Evolutionary conservation across 1,140 invertebrate species (phyloP).

Genomic region (Drosophila pachea): DNA sequence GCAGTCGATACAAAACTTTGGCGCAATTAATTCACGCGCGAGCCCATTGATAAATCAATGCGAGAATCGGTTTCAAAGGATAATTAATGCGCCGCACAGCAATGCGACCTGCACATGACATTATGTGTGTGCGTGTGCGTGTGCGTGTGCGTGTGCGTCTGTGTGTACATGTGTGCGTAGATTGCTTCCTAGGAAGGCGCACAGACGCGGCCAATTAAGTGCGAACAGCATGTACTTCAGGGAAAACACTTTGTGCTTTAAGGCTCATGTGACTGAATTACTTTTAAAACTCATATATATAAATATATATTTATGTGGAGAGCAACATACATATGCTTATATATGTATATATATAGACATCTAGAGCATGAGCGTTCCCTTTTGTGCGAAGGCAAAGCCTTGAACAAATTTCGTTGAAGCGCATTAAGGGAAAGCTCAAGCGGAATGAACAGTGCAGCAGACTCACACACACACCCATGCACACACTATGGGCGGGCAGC

Average conservation of each 20-base stretch:
- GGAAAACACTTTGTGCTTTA: neutral
- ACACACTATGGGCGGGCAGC: neutral
- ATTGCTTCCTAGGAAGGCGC: neutral
- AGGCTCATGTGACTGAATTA: no score
- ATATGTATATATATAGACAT: neutral
- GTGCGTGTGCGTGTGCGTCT: constrained; percentile 4
- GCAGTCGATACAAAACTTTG: constrained; percentile 56
- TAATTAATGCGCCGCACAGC: constrained; percentile 65
- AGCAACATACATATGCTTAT: neutral
- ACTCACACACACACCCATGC: constrained; percentile 6
- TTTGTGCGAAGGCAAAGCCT: constrained; percentile 11
- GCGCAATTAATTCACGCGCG: constrained; percentile 65
- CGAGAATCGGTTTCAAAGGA: constrained; percentile 60
- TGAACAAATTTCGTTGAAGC: constrained; percentile 20
- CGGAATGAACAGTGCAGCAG: neutral
- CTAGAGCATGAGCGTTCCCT: constrained; percentile 5
- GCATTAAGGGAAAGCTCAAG: constrained; percentile 24
- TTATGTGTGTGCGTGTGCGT: constrained; percentile 12
- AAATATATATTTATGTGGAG: no score
- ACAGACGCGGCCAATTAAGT: constrained; percentile 8
- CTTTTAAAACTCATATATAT: neutral
- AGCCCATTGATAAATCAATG: constrained; percentile 63
- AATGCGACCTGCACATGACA: constrained; percentile 51
- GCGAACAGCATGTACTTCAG: neutral
- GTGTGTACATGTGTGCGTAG: neutral